phyloP scores from a whole-genome alignment of 92 coral and sea anemone species.

The Chrysogorgia sp. region DNA sequence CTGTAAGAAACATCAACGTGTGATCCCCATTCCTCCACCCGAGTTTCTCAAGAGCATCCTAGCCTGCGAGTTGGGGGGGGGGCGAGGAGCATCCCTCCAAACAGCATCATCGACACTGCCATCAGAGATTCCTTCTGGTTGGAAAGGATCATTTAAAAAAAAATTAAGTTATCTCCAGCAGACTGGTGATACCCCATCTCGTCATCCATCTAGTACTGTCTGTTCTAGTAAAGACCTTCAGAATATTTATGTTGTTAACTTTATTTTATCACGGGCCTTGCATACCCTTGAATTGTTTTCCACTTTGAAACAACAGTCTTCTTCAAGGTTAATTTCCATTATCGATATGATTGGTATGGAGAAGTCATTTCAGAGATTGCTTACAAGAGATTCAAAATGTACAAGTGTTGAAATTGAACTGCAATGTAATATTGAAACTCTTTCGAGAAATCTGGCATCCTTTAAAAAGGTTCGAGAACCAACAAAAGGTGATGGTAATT shows the following conservation, averaged over 20 bases:
- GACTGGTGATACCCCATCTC: neutral
- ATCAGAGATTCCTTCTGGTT: too few relatives aligned
- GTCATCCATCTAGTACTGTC: conserved; percentile 20
- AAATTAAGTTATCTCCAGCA: neutral
- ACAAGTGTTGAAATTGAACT: neutral
- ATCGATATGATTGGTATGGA: too few relatives aligned
- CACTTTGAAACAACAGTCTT: conserved; percentile 6
- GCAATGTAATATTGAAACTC: conserved; percentile 35
- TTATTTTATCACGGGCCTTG: too few relatives aligned
- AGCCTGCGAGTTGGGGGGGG: too few relatives aligned
- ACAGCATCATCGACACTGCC: too few relatives aligned
- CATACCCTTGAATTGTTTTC: conserved; percentile 44
- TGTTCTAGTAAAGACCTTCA: conserved; percentile 18
- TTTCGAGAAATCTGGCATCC: conserved; percentile 39
- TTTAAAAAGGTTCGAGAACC: conserved; percentile 28
- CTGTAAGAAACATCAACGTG: conserved; percentile 35
- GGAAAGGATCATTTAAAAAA: too few relatives aligned
- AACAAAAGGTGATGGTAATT: conserved; percentile 49
- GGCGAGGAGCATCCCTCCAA: too few relatives aligned
- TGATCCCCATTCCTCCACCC: conserved; percentile 41
- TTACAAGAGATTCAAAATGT: too few relatives aligned
- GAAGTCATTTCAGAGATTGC: too few relatives aligned
- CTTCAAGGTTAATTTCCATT: too few relatives aligned
- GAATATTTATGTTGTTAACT: conserved; percentile 21
- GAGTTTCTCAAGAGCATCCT: conserved; percentile 3